Conservation (phyloP, 2,797 vertebrate species). For the Odontamblyopus rebecca region DNA sequence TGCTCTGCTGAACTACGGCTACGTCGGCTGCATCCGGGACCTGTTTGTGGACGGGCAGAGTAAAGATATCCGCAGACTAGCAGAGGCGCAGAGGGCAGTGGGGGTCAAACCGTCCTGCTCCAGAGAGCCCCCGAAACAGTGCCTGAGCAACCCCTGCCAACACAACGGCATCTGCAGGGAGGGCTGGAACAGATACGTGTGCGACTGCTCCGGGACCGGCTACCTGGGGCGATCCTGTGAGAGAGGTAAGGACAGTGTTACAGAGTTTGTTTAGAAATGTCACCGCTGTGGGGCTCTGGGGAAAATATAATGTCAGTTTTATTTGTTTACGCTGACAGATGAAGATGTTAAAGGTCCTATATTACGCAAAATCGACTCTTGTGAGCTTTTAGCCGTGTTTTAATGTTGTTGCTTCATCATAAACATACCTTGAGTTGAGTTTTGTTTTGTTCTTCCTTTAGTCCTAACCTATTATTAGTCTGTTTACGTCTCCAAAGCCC, state of each 20-base stretch:
- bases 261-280: background rate
- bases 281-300: too few relatives aligned
- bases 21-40: conserved; percentile 96
- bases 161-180: conserved; percentile 95
- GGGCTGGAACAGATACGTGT: conserved; percentile 97
- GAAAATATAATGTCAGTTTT: too few relatives aligned
- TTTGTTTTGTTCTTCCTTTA: too few relatives aligned
- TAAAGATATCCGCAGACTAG: conserved; percentile 96
- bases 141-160: conserved; percentile 96
- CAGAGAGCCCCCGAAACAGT: conserved; percentile 92
- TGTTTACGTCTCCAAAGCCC: too few relatives aligned
- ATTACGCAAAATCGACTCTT: too few relatives aligned
- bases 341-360: too few relatives aligned
- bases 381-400: too few relatives aligned
- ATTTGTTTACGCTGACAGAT: too few relatives aligned
- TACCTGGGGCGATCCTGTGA: conserved; percentile 95
- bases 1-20: conserved; percentile 94
- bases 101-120: conserved; percentile 98
- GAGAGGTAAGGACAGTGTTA: conserved; percentile 83
- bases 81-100: conserved; percentile 92
- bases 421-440: too few relatives aligned
- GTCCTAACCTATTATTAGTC: too few relatives aligned
- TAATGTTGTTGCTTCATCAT: too few relatives aligned
- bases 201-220: conserved; percentile 95
- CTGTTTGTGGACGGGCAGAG: conserved; percentile 98